These are phyloP conservation scores for Matsumyia berberina DNA, from an alignment of 2,888 invertebrate species.

Conservation along the genomic window DNA sequence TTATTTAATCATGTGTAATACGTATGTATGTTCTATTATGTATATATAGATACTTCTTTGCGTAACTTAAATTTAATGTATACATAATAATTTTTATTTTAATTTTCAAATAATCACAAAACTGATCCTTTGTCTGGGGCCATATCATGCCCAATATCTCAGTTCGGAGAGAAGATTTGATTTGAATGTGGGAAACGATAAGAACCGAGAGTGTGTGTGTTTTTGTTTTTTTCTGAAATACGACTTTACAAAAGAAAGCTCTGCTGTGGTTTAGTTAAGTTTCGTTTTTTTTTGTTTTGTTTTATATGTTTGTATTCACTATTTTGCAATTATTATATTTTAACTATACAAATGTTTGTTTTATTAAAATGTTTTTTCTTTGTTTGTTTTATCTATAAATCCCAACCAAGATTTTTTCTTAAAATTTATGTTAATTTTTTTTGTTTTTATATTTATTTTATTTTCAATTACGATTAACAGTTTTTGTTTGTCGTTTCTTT, in stretches of 20 bases:
- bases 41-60: slow-evolving; percentile 58
- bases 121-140: slow-evolving; percentile 60
- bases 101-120: slow-evolving; percentile 70
- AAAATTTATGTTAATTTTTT: slow-evolving; percentile 43
- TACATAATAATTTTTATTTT: slow-evolving; percentile 53
- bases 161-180: slow-evolving; percentile 32
- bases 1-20: slow-evolving; percentile 73
- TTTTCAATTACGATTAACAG: slow-evolving; percentile 70
- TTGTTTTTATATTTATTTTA: too few relatives aligned
- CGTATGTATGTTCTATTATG: slow-evolving; percentile 55
- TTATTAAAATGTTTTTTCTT: slow-evolving; percentile 20
- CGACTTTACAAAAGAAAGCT: slow-evolving; percentile 75
- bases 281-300: slow-evolving; percentile 56
- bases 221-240: slow-evolving; percentile 14
- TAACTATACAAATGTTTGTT: slow-evolving; percentile 76
- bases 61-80: slow-evolving; percentile 70
- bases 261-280: slow-evolving; percentile 76
- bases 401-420: slow-evolving; percentile 62
- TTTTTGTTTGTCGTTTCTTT: slow-evolving; percentile 52
- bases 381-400: slow-evolving; percentile 53
- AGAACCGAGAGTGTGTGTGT: slow-evolving; percentile 12
- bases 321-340: slow-evolving; percentile 74
- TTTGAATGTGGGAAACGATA: slow-evolving; percentile 51
- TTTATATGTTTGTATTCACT: slow-evolving; percentile 74
- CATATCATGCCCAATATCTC: slow-evolving; percentile 40